A percentile compares a stretch with the other conserved stretches of the same genome.
phyloP scores from a whole-genome alignment of 2,797 vertebrate genomes.

The Poecilia velifera region DNA sequence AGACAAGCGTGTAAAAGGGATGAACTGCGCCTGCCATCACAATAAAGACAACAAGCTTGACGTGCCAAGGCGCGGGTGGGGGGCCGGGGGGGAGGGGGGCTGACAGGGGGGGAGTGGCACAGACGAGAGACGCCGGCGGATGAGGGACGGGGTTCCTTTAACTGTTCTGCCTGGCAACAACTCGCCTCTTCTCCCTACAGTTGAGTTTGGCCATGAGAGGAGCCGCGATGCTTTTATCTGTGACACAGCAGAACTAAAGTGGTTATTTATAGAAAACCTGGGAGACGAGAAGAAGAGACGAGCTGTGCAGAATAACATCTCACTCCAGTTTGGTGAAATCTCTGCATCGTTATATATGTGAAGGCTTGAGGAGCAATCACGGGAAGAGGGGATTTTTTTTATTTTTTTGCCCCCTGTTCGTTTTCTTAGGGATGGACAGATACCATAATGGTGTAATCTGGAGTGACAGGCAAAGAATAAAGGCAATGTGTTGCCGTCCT shows the following conservation, averaged over 20 bases:
- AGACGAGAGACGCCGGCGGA: slow-evolving; percentile 54
- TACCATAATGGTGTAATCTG: slow-evolving; percentile 58
- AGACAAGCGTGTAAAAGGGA: slow-evolving; percentile 79
- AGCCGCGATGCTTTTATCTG: slow-evolving; percentile 79
- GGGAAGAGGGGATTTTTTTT: slow-evolving; percentile 21
- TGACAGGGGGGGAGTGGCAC: slow-evolving; percentile 32
- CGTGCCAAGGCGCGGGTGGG: slow-evolving; percentile 61
- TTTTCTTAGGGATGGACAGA: slow-evolving; percentile 49
- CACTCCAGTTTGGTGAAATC: slow-evolving; percentile 59
- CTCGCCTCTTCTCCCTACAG: slow-evolving; percentile 70
- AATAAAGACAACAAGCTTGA: slow-evolving; percentile 72
- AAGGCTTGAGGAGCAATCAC: slow-evolving; percentile 47
- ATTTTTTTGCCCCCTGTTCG: slow-evolving; percentile 20
- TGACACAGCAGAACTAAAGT: slow-evolving; percentile 82
- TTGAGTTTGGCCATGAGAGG: slow-evolving; percentile 64
- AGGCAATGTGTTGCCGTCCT: slow-evolving; percentile 48
- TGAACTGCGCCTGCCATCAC: slow-evolving; percentile 72
- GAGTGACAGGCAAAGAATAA: slow-evolving; percentile 59
- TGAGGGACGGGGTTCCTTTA: slow-evolving; percentile 81
- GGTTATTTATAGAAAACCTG: slow-evolving; percentile 84
- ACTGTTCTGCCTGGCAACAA: slow-evolving; percentile 84
- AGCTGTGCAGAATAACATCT: slow-evolving; percentile 63
- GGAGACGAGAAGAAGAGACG: slow-evolving; percentile 63
- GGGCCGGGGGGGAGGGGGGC: background rate
- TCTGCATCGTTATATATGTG: slow-evolving; percentile 58